phyloP scores from a whole-genome alignment of 2,888 invertebrate genomes.

The Spicauda simplicius region DNA sequence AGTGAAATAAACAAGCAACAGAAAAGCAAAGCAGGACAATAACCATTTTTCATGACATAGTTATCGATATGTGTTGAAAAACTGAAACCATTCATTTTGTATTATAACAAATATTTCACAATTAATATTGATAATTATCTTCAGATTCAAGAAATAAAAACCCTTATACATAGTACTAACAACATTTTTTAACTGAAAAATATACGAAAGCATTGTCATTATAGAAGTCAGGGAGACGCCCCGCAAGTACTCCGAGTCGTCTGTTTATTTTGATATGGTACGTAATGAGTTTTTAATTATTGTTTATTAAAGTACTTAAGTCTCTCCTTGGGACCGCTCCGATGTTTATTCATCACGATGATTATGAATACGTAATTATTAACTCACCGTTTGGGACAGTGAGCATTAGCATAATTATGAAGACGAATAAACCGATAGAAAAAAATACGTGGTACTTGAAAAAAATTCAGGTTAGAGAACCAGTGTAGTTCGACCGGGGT shows the following conservation, averaged over 20 bases:
- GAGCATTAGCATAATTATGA: neutral
- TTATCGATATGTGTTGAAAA: no score
- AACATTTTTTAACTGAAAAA: slow-evolving; percentile 2
- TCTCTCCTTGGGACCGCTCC: neutral
- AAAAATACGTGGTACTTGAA: no score
- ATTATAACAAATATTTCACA: no score
- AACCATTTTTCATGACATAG: no score
- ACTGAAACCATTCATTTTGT: no score
- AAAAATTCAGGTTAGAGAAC: no score
- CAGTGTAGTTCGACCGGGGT: no score
- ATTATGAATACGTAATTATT: neutral
- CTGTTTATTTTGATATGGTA: slow-evolving; percentile 6
- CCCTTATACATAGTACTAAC: no score
- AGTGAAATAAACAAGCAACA: no score
- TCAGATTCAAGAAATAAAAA: no score
- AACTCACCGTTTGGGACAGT: neutral
- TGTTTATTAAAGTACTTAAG: slow-evolving; percentile 11
- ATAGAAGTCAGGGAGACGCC: neutral
- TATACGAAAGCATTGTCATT: slow-evolving; percentile 1
- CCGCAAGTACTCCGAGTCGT: neutral
- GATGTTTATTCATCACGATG: neutral
- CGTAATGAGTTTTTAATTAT: slow-evolving; percentile 21
- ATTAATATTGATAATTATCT: no score
- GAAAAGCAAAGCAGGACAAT: no score
- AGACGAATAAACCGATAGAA: neutral